Evolutionary conservation across 2,113 vertebrate genomes (phyloP).

Genomic region (Larimichthys crocea): DNA sequence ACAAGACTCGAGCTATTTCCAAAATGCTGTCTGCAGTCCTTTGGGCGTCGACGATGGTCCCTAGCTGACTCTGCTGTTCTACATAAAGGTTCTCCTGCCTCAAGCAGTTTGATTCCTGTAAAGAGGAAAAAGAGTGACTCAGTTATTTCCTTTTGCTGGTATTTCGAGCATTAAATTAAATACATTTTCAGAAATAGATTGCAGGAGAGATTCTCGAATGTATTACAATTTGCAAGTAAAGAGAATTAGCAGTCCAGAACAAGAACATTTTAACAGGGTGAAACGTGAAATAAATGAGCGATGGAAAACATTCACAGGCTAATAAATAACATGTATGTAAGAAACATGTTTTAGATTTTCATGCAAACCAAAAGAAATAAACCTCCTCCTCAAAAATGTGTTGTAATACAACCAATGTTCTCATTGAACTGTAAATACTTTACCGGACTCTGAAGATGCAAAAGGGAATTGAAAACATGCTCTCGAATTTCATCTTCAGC

Average conservation of each 20-base stretch:
- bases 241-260: slow-evolving; percentile 1
- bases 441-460: slow-evolving; percentile 88
- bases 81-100: slow-evolving; percentile 87
- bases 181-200: neutral
- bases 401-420: neutral
- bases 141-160: neutral
- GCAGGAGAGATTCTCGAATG: neutral
- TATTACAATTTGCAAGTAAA: neutral
- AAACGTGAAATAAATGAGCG: neutral
- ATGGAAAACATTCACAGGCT: neutral
- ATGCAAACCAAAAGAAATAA: neutral
- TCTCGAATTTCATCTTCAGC: slow-evolving; percentile 93
- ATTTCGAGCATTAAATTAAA: slow-evolving; percentile 15
- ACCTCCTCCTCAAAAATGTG: neutral
- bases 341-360: neutral
- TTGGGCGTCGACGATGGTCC: slow-evolving; percentile 81
- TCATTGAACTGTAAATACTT: slow-evolving; percentile 29
- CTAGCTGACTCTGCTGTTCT: slow-evolving; percentile 82
- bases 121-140: neutral
- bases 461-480: slow-evolving; percentile 83
- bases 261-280: neutral
- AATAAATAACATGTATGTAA: neutral
- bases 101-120: slow-evolving; percentile 84
- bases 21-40: slow-evolving; percentile 87
- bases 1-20: slow-evolving; percentile 90